Percentiles rank a stretch among this genome's conserved stretches.
Conservation (phyloP, 2,797 vertebrate genomes). For the Aulostomus chinensis region DNA sequence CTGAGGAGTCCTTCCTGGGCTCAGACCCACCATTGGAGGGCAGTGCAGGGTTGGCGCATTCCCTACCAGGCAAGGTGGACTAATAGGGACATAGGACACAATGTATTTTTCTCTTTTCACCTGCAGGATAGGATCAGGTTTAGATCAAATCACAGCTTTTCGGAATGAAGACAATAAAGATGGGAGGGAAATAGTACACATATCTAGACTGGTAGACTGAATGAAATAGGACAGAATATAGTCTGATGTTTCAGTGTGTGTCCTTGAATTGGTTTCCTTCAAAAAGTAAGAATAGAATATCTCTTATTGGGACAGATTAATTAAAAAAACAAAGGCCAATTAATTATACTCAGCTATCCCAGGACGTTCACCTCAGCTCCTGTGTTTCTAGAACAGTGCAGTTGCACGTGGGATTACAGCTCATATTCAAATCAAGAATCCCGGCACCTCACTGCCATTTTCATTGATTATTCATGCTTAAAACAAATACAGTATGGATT, state of each 20-base stretch:
- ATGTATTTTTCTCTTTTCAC: constrained; percentile 9
- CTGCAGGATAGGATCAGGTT: constrained; percentile 14
- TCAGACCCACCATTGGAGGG: constrained; percentile 65
- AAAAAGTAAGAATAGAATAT: constrained; percentile 58
- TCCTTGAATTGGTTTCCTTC: constrained; percentile 54
- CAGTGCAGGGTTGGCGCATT: constrained; percentile 59
- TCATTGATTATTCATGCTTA: constrained; percentile 1
- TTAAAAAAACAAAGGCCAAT: constrained; percentile 67
- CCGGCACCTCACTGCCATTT: not conserved
- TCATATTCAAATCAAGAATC: constrained; percentile 1
- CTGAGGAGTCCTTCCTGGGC: constrained; percentile 50
- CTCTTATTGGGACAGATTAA: constrained; percentile 59
- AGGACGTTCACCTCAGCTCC: constrained; percentile 45
- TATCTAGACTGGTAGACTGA: not conserved
- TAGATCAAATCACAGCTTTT: constrained; percentile 22
- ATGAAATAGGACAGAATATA: constrained; percentile 9
- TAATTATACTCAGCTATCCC: constrained; percentile 64
- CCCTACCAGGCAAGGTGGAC: constrained; percentile 14
- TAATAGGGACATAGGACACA: constrained; percentile 10
- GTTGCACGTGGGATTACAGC: constrained; percentile 10
- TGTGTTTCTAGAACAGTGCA: constrained; percentile 2
- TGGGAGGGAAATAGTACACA: not conserved
- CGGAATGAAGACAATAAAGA: constrained; percentile 10
- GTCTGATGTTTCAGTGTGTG: constrained; percentile 24
- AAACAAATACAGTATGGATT: not conserved